Conservation (phyloP, 2,113 vertebrate species). For the Dryoscopus gambensis region DNA sequence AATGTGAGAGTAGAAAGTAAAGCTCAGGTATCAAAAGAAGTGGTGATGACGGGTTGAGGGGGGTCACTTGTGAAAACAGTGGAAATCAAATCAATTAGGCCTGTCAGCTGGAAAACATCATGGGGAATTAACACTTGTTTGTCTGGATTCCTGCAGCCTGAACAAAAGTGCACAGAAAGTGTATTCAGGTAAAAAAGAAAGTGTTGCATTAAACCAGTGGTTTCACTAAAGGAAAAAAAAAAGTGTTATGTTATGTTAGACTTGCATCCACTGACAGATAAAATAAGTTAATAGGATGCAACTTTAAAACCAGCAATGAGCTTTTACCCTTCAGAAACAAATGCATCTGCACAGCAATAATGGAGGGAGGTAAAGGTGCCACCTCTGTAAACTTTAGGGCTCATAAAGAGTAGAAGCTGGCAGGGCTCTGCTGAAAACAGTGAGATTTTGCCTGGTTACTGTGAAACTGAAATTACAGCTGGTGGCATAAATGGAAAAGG, state of each 20-base stretch:
- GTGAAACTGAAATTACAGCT: slow-evolving; percentile 21
- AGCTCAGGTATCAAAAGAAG: slow-evolving; percentile 57
- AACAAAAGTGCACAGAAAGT: background rate
- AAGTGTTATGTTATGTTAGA: background rate
- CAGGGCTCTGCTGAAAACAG: background rate
- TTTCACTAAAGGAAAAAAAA: background rate
- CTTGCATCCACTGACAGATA: background rate
- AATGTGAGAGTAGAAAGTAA: slow-evolving; percentile 60
- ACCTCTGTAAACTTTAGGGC: background rate
- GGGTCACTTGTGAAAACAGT: slow-evolving; percentile 64
- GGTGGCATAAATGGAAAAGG: slow-evolving; percentile 19
- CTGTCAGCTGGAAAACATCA: slow-evolving; percentile 68
- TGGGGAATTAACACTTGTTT: slow-evolving; percentile 50
- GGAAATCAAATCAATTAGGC: slow-evolving; percentile 69
- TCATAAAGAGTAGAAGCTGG: background rate
- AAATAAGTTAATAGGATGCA: background rate
- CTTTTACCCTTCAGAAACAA: background rate
- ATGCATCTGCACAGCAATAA: background rate
- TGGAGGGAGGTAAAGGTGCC: background rate
- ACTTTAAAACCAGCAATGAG: background rate
- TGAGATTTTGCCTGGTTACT: background rate
- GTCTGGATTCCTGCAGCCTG: slow-evolving; percentile 43
- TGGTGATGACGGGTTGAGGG: slow-evolving; percentile 39
- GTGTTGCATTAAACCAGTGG: background rate
- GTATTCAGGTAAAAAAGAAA: slow-evolving; percentile 25